Evolutionary conservation across 2,888 invertebrate genomes (phyloP), one percentile per base, ranked within the genome.

Genomic region (Nymphalis polychloros): DNA sequence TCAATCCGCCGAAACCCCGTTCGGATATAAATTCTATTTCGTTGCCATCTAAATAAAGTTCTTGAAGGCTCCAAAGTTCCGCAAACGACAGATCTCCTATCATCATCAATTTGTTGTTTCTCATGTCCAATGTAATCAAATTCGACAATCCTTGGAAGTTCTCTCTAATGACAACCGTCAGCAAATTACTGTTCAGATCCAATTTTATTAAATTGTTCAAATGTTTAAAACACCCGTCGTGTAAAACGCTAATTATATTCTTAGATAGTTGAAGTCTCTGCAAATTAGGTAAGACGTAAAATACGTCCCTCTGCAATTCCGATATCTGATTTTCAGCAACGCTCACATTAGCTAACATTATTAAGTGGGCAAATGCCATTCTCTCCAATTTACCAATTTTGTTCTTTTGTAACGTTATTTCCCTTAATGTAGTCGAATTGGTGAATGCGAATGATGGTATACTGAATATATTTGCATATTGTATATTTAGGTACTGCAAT

Each of bases 161-260:
- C 79, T 96, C 96, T 74, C 95, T 94, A 69, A 96, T 96, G 78
- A 97, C 90, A 27, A 96, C 95, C 73, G 95, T 94, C 76, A 97
- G 94, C 79, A 95, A 94, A 90, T 96, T 97, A 78, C 94, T 93
- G 82, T 96, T 96, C 76, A 98, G 89, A 84, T 98, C 97, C 72
- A 98, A 90, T 78, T 95, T 96, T 69, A 96, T 94, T 67, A 98
- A 93, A 77, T 96, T 95, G 48, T 93, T 94, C 79, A 97, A 88
- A 78, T 96, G 94, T 76, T 94, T 94, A 84, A 97, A 97, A 63
- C 98, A 96, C 69, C 96, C 96, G 66, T 97, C 97, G 79, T 98
- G 98, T 53, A 98, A 90, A 13, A 95, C 94, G 75, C 96, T 96
- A 72, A 99, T 94, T 79, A 95, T 95, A 85, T 99, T 99, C 81